Conservation (phyloP, 2,888 invertebrate genomes). For the Trichacis sp. region DNA sequence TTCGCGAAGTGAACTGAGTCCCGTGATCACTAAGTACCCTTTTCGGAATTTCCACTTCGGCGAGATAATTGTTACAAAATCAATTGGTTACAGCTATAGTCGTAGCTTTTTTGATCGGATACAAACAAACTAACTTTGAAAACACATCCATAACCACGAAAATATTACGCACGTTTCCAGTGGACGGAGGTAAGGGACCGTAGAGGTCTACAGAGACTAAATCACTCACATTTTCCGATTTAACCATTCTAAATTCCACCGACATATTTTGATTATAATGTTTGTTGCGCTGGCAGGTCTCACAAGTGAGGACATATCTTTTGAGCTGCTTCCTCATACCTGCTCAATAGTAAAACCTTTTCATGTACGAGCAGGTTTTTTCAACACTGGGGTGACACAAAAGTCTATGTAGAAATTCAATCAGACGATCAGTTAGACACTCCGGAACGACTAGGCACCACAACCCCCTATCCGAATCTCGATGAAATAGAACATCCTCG, state of each 20-base stretch:
- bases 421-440: too few relatives aligned
- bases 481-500: too few relatives aligned
- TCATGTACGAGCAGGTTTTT: too few relatives aligned
- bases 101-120: conserved; percentile 42
- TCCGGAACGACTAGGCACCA: too few relatives aligned
- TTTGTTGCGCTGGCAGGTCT: conserved; percentile 38
- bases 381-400: too few relatives aligned
- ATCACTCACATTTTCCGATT: too few relatives aligned
- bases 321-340: conserved; percentile 21
- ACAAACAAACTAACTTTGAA: conserved; percentile 18
- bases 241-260: too few relatives aligned
- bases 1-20: conserved; percentile 22
- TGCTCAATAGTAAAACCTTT: conserved; percentile 26
- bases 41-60: conserved; percentile 15
- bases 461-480: too few relatives aligned
- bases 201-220: conserved; percentile 29
- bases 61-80: conserved; percentile 11
- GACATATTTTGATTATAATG: conserved; percentile 4
- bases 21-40: conserved; percentile 27
- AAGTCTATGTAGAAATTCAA: too few relatives aligned
- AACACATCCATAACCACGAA: conserved; percentile 16
- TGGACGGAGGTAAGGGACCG: conserved; percentile 20
- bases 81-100: conserved; percentile 13
- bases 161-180: conserved; percentile 4
- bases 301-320: conserved; percentile 24